A percentile compares a stretch with the other conserved stretches of the same genome.
phyloP scores from a whole-genome alignment of 2,797 vertebrate genomes.

The Thaleichthys pacificus region DNA sequence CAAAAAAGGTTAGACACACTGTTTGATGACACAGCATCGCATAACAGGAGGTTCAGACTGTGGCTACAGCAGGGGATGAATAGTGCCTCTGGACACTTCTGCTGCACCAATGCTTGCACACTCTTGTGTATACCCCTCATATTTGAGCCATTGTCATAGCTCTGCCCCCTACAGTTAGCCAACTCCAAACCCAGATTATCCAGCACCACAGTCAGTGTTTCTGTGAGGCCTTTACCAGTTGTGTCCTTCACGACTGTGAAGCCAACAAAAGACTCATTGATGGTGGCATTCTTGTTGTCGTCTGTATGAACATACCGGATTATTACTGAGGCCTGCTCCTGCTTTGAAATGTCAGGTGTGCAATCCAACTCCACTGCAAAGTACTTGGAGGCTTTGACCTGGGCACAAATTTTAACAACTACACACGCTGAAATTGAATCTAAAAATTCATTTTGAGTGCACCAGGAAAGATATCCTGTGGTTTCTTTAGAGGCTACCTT shows the following conservation, averaged over 20 bases:
- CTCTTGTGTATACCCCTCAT: slow-evolving; percentile 24
- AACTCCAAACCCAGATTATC: slow-evolving; percentile 17
- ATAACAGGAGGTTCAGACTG: slow-evolving; percentile 22
- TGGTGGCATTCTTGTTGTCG: slow-evolving; percentile 1
- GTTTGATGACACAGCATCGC: slow-evolving; percentile 23
- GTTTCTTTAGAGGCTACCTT: neutral
- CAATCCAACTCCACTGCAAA: slow-evolving; percentile 26
- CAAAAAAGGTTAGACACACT: slow-evolving; percentile 25
- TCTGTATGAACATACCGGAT: slow-evolving; percentile 10
- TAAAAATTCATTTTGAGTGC: slow-evolving; percentile 25
- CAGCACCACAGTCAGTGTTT: slow-evolving; percentile 7
- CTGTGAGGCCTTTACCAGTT: slow-evolving; percentile 21
- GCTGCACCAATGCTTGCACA: slow-evolving; percentile 17
- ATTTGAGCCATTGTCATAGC: slow-evolving; percentile 23
- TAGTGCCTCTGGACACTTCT: slow-evolving; percentile 14
- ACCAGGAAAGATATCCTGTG: slow-evolving; percentile 10
- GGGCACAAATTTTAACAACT: slow-evolving; percentile 13
- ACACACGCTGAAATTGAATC: slow-evolving; percentile 20
- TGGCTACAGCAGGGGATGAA: slow-evolving; percentile 17
- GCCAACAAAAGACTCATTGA: slow-evolving; percentile 15
- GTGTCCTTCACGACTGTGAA: slow-evolving; percentile 27
- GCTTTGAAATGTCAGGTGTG: slow-evolving; percentile 28
- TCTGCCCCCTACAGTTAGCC: slow-evolving; percentile 1
- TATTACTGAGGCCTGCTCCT: slow-evolving; percentile 8
- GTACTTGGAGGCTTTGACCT: slow-evolving; percentile 19